These are phyloP conservation scores for Charaxes varanes DNA, from an alignment of 1,140 invertebrate species.

Conservation along the genomic window DNA sequence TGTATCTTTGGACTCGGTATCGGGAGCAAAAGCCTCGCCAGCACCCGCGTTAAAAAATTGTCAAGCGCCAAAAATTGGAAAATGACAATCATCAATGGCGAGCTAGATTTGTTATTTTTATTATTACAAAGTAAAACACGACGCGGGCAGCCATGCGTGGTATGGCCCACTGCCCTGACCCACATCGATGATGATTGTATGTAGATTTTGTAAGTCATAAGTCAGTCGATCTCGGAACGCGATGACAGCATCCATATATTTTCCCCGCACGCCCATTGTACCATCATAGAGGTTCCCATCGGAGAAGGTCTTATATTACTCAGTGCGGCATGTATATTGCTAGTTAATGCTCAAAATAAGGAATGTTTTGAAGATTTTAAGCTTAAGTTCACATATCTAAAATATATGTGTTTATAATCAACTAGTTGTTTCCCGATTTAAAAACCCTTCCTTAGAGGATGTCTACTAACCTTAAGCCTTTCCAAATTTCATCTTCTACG, in stretches of 20 bases:
- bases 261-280: conserved; percentile 51
- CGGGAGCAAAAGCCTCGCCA: not conserved
- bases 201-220: conserved; percentile 68
- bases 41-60: not conserved
- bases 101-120: conserved; percentile 1
- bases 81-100: conserved; percentile 1
- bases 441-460: no score
- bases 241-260: conserved; percentile 60
- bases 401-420: no score
- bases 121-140: conserved; percentile 4
- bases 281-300: conserved; percentile 20
- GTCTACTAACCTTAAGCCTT: no score
- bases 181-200: conserved; percentile 64
- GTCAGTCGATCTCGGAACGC: conserved; percentile 40
- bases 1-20: not conserved
- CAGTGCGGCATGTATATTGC: no score
- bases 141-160: conserved; percentile 34
- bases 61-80: no score
- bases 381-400: no score
- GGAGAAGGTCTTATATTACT: no score
- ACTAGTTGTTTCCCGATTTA: no score
- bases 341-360: no score
- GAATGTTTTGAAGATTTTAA: no score
- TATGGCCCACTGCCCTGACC: conserved; percentile 64
- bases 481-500: no score